A percentile compares a stretch with the other conserved stretches of the same genome.
phyloP scores from a whole-genome alignment of 2,797 vertebrate genomes.

The Amblyraja radiata region DNA sequence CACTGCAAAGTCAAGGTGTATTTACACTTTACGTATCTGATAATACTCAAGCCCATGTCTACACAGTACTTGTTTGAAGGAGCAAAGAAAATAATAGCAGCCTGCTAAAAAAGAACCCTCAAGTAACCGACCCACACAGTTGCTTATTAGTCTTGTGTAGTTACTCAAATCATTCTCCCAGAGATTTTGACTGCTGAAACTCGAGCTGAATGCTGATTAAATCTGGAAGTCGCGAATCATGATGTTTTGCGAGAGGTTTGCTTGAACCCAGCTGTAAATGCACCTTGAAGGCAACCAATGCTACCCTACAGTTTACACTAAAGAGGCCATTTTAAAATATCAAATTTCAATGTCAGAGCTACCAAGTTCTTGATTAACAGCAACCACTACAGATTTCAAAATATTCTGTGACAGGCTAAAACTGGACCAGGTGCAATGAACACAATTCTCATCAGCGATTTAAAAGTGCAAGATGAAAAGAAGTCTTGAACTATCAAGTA shows the following conservation, averaged over 20 bases:
- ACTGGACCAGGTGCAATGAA: constrained; percentile 47
- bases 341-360: not conserved
- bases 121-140: too few species aligned
- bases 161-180: not conserved
- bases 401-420: constrained; percentile 58
- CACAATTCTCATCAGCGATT: constrained; percentile 61
- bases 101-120: not conserved
- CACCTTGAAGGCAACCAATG: constrained; percentile 23
- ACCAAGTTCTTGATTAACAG: constrained; percentile 34
- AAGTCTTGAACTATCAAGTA: constrained; percentile 64
- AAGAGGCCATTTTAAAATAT: constrained; percentile 26
- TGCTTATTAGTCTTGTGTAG: not conserved
- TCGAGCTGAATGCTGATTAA: not conserved
- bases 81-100: not conserved
- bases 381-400: constrained; percentile 41
- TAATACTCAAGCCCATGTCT: constrained; percentile 20
- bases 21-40: constrained; percentile 21
- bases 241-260: not conserved
- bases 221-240: not conserved
- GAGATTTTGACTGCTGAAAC: not conserved
- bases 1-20: constrained; percentile 17
- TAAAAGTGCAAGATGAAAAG: constrained; percentile 70
- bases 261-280: not conserved
- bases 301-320: not conserved
- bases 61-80: not conserved